phyloP scores from a whole-genome alignment of 2,797 vertebrate genomes.

The Hozukius guyotensis region DNA sequence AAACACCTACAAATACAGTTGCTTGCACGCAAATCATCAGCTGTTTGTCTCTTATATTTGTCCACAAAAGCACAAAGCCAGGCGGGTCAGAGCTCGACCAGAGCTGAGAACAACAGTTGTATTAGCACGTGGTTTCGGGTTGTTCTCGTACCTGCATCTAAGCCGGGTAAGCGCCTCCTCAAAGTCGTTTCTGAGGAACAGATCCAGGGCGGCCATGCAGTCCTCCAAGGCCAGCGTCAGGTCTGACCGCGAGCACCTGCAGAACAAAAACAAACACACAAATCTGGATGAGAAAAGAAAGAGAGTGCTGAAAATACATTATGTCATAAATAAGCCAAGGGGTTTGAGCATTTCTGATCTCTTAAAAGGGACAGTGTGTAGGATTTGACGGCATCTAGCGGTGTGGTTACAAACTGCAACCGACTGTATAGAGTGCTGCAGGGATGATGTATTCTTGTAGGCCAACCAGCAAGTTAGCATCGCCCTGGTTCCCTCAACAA shows the following conservation, averaged over 20 bases:
- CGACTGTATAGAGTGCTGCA: no score
- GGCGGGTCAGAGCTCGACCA: not conserved
- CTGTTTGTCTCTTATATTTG: not conserved
- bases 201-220: constrained; percentile 93
- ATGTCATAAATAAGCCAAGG: not conserved
- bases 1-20: not conserved
- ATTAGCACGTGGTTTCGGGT: not conserved
- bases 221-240: constrained; percentile 91
- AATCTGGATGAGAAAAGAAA: constrained; percentile 8
- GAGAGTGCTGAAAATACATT: not conserved
- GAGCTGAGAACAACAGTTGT: not conserved
- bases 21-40: not conserved
- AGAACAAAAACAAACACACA: constrained; percentile 46
- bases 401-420: no score
- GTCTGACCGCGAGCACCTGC: constrained; percentile 87
- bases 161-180: constrained; percentile 91
- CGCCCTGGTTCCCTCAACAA: no score
- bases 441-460: no score
- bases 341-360: not conserved
- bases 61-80: constrained; percentile 3
- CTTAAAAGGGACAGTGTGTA: not conserved
- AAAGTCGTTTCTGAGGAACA: constrained; percentile 96
- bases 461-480: no score
- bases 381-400: not conserved
- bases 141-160: constrained; percentile 85